phyloP scores from a whole-genome alignment of 2,888 invertebrate genomes.

The Cosmorhoe ocellata region DNA sequence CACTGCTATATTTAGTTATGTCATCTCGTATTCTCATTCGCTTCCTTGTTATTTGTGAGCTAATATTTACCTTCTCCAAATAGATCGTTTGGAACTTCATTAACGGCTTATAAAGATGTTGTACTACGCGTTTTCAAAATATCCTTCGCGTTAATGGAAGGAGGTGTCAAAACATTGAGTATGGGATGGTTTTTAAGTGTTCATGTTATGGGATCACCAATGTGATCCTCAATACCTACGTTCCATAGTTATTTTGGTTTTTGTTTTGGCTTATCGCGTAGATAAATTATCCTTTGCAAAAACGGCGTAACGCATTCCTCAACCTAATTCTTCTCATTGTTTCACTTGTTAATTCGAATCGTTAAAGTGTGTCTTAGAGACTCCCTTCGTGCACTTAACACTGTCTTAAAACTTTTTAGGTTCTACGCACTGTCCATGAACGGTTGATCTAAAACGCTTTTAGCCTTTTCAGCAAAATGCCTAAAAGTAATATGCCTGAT shows the following conservation, averaged over 20 bases:
- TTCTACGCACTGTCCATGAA: too few relatives aligned
- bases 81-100: slow-evolving; percentile 30
- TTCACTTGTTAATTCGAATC: too few relatives aligned
- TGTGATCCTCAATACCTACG: neutral
- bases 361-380: too few relatives aligned
- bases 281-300: too few relatives aligned
- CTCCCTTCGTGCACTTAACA: too few relatives aligned
- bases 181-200: neutral
- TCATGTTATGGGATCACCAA: neutral
- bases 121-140: slow-evolving; percentile 10
- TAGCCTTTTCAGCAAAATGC: too few relatives aligned
- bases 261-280: too few relatives aligned
- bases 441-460: too few relatives aligned
- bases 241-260: neutral
- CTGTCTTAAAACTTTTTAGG: too few relatives aligned
- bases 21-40: slow-evolving; percentile 34
- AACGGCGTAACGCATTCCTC: too few relatives aligned
- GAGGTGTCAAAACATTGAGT: slow-evolving; percentile 15
- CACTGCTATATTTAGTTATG: slow-evolving; percentile 29
- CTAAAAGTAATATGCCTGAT: too few relatives aligned
- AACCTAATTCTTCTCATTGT: too few relatives aligned
- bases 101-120: slow-evolving; percentile 28
- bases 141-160: slow-evolving; percentile 2
- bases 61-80: slow-evolving; percentile 33
- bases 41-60: slow-evolving; percentile 35